Evolutionary conservation across 2,797 vertebrate species (phyloP).

Genomic region (Aeoliscus strigatus): DNA sequence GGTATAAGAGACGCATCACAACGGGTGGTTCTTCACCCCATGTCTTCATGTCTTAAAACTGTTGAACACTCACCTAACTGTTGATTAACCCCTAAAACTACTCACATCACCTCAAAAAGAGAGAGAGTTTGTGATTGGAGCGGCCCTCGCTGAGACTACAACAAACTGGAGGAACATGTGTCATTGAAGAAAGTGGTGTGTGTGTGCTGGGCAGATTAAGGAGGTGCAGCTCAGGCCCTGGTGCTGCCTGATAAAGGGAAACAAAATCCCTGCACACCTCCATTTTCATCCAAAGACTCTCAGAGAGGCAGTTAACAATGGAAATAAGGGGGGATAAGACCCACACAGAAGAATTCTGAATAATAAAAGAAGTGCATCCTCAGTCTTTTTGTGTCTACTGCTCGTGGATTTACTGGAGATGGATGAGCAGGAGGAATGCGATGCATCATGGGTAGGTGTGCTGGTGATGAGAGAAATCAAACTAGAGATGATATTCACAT

Average conservation of each 20-base stretch:
- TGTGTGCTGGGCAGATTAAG: slow-evolving; percentile 22
- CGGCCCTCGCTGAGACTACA: no score
- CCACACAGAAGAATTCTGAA: slow-evolving; percentile 10
- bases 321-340: slow-evolving; percentile 33
- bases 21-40: no score
- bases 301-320: slow-evolving; percentile 27
- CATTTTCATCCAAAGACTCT: slow-evolving; percentile 23
- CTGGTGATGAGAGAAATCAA: slow-evolving; percentile 45
- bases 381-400: slow-evolving; percentile 22
- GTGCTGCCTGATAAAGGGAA: slow-evolving; percentile 34
- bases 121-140: no score
- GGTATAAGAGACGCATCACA: no score
- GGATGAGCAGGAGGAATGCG: slow-evolving; percentile 46
- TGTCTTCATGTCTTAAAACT: no score
- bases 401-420: slow-evolving; percentile 32
- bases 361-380: slow-evolving; percentile 17
- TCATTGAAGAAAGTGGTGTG: slow-evolving; percentile 5
- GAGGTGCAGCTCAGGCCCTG: slow-evolving; percentile 34
- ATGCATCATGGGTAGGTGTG: slow-evolving; percentile 21
- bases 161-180: no score
- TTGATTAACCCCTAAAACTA: no score
- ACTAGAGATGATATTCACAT: slow-evolving; percentile 20
- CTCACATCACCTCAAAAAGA: no score
- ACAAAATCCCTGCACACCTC: slow-evolving; percentile 20
- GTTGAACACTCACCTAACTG: no score